phyloP scores from a whole-genome alignment of 2,113 vertebrate species.

The Hippocampus abdominalis region DNA sequence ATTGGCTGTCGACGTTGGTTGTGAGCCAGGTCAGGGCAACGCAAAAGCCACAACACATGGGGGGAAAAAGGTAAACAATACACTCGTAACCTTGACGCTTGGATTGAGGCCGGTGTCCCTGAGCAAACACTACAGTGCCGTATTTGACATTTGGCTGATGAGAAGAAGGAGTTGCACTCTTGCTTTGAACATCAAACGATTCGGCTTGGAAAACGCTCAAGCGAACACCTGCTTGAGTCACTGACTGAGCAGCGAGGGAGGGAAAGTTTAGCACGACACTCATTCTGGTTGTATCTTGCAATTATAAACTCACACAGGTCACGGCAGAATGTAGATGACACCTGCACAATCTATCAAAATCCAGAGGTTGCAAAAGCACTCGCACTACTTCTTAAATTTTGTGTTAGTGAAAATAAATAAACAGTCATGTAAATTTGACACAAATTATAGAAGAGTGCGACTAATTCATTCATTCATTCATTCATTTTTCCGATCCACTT shows the following conservation, averaged over 20 bases:
- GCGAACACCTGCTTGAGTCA: background rate
- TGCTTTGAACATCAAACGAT: conserved; percentile 49
- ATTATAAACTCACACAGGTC: background rate
- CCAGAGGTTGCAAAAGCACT: no score
- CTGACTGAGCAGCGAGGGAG: background rate
- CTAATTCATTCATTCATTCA: no score
- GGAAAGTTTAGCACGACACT: background rate
- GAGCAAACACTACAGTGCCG: conserved; percentile 31
- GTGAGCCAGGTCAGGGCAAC: conserved; percentile 68
- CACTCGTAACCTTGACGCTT: conserved; percentile 76
- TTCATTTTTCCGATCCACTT: no score
- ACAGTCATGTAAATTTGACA: no score
- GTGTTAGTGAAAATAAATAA: no score
- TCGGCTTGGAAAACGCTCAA: background rate
- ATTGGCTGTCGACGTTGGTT: conserved; percentile 50
- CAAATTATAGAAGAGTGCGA: no score
- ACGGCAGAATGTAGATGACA: background rate
- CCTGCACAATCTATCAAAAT: background rate
- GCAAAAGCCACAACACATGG: conserved; percentile 77
- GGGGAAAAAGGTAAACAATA: conserved; percentile 62
- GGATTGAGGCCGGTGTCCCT: conserved; percentile 69
- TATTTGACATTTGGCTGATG: conserved; percentile 48
- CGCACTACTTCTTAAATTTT: no score
- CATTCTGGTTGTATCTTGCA: background rate
- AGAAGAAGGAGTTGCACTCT: conserved; percentile 5